Evolutionary conservation across 2,888 invertebrate species (phyloP).

Genomic region (Tinea trinotella): DNA sequence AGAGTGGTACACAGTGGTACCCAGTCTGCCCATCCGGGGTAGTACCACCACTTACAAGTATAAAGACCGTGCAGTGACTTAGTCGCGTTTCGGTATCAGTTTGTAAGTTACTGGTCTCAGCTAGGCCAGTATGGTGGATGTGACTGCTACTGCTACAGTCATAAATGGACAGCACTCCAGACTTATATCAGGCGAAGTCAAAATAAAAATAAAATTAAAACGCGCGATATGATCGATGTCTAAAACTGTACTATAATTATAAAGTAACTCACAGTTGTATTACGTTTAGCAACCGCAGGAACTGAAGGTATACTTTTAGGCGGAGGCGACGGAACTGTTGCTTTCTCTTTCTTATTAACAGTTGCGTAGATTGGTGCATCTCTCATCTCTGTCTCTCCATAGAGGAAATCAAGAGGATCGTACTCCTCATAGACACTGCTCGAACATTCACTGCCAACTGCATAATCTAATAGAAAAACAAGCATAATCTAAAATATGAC

Average conservation of each 20-base stretch:
- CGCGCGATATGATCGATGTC: no score
- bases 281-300: constrained; percentile 46
- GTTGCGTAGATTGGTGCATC: constrained; percentile 59
- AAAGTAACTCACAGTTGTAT: constrained; percentile 60
- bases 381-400: constrained; percentile 63
- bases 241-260: neutral
- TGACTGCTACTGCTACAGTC: no score
- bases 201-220: constrained; percentile 19
- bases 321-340: constrained; percentile 55
- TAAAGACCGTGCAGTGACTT: no score
- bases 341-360: constrained; percentile 47
- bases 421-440: constrained; percentile 66
- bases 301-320: constrained; percentile 56
- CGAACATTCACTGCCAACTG: constrained; percentile 51
- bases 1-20: no score
- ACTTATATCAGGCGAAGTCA: neutral
- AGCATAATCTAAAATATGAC: no score
- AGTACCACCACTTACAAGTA: no score
- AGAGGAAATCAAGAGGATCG: constrained; percentile 62
- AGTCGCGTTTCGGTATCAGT: no score
- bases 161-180: no score
- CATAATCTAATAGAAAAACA: constrained; percentile 41
- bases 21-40: no score
- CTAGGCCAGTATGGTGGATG: no score
- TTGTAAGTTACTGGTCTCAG: no score